These are phyloP conservation scores for Drosophila subpulchrella DNA, from an alignment of 1,140 invertebrate species.

Conservation along the genomic window DNA sequence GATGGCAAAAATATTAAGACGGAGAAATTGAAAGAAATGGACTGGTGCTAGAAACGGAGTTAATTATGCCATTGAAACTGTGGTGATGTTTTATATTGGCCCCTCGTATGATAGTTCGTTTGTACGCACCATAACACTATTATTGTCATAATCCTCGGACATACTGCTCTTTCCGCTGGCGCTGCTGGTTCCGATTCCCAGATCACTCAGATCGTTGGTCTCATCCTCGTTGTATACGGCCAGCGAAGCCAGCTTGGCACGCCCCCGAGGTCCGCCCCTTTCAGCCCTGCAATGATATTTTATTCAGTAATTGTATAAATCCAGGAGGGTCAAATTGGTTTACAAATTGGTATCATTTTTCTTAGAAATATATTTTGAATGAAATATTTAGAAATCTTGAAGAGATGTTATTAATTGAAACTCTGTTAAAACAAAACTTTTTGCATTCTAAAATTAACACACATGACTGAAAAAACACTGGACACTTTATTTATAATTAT, in stretches of 20 bases:
- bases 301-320: not conserved
- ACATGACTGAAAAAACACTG: too few species aligned
- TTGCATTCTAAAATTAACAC: too few species aligned
- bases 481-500: too few species aligned
- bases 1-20: conserved; percentile 20
- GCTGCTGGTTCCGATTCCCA: conserved; percentile 92
- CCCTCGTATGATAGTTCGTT: not conserved
- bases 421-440: too few species aligned
- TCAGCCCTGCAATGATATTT: conserved; percentile 84
- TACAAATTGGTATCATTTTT: too few species aligned
- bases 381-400: too few species aligned
- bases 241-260: conserved; percentile 86
- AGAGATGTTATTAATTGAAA: too few species aligned
- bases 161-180: conserved; percentile 90
- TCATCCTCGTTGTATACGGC: conserved; percentile 91
- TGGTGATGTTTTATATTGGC: conserved; percentile 14
- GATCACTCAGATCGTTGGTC: conserved; percentile 92
- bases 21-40: conserved; percentile 32
- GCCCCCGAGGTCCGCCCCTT: conserved; percentile 81
- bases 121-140: conserved; percentile 88
- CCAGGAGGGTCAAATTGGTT: too few species aligned
- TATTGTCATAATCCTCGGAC: conserved; percentile 89
- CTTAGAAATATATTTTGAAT: too few species aligned
- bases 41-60: conserved; percentile 24
- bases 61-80: conserved; percentile 27